Evolutionary conservation across 1,140 invertebrate species (phyloP), one percentile per base, ranked within the genome.

Genomic region (Tetragnatha versicolor): DNA sequence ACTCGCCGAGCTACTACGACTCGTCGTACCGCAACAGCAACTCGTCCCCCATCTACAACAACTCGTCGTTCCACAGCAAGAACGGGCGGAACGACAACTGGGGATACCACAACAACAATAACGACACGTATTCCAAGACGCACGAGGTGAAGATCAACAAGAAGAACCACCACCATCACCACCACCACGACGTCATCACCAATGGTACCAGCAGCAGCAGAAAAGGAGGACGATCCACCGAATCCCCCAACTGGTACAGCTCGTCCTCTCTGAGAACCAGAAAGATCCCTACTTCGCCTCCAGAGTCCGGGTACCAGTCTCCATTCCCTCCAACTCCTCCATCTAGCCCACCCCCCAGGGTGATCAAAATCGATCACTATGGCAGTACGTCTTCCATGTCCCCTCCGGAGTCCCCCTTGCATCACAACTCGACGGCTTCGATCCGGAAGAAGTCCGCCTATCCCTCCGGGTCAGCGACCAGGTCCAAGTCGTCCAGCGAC

Each of bases 221-320:
- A 5, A 53, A 47, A 33, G 63, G 14, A 2, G 47, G 22, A 14
- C 65, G 51, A 14, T 39, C 55, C 9, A 31, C 60, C n/a, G n/a
- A 14, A 14, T 60, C 51, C 7, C 51, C 63, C 3, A 42, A 68
- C 12, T 61, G 53, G 51, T 65, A 65, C 17, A 47, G 12, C 4
- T 73, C 51, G 25, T 77, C 73, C n/a, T 68, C 76, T 2, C 31
- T 77, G 33, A 69, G 69, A 12, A 42, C 51, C 0, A 79, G 63
- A 45, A 79, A 79, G 31, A 69, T 69, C 22, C 76, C 76, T 17
- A 79, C 76, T 17, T 79, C 76, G 22, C 76, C 76, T 12, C 76
- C 76, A 45, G 76, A 79, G 37, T 79, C 76, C 3, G 76, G 76
- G 12, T 79, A 79, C 51, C 76, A 79, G 22, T 79, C 76, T 5